Base-by-base conservation (phyloP, 2,888 invertebrate species). In the Agonopterix arenella region DNA sequence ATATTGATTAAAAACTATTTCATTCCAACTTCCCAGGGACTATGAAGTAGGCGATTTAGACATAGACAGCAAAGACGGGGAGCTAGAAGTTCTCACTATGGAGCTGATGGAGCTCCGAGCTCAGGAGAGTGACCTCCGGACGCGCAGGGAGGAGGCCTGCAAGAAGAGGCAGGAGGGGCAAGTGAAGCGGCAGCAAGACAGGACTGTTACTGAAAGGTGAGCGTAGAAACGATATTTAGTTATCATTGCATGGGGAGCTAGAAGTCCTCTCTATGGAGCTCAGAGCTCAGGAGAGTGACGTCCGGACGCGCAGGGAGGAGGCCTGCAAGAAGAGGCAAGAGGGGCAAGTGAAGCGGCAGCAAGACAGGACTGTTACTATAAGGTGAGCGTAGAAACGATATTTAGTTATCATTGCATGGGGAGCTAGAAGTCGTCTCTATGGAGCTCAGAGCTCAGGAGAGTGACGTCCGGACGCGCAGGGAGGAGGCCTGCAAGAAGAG, bases 61-160 rank as follows among this genome's bases (percentile, higher is more conserved):
- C 4, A 54, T 63, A 0, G 86, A 85, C 28, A 77, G 79, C 54
- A 70, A 66, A 50, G 84, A 84, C 13, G 82, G 78, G 1, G 84
- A 85, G 59, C 53, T 84, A 13, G 76, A 72, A 1, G 70, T 77
- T 1, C 56, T 81, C 1, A 63, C 59, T 36, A 75, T 70, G 0
- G 82, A 84, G 56, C 55, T 80, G 28, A 41, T 48, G 0, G 85
- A 85, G 50, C 57, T 83, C 28, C 57, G 66, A 3, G 70, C 60
- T 0, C 69, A 72, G 51, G 53, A 72, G 41, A 47, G 56, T 0
- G 88, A 83, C 53, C 49, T 80, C 18, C 57, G 53, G 11, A 53
- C 60, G 0, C 70, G 73, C 0, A 53, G 74, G 1, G 59, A 50
- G 0, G 74, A 71, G 5, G 62, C 59, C 0, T 59, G 54, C 0